Base-by-base conservation (phyloP, 2,888 invertebrate species). In the Scaptomyza polygonia region DNA sequence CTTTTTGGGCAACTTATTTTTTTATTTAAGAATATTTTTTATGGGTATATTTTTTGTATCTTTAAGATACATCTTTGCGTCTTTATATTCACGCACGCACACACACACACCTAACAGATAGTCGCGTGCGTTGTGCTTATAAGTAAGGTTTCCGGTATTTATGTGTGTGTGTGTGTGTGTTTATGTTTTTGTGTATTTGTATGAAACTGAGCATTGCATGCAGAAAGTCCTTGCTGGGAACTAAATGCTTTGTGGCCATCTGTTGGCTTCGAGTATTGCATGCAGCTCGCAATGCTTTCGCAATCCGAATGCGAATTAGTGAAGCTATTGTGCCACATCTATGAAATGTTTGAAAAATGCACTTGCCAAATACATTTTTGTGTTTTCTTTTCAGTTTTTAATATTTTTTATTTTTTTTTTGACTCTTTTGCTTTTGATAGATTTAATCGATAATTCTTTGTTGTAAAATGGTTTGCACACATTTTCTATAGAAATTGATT, bases 61-160 rank as follows among this genome's bases (percentile, higher is more conserved):
- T 61, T 77, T 61, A 72, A 73, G 61, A 61, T 61, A 61, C 53
- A 52, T 25, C 30, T 12, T 6, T 21, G n/a, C n/a, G n/a, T n/a
- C 18, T 16, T 34, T n/a, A 5, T 11, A 5, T 14, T 14, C 55
- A 48, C 53, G 27, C 36, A 39, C 16, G 30, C 27, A 45, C 27
- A 39, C 51, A 36, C 27, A 40, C 27, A 25, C 25, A 25, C 25
- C 36, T 59, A 71, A 79, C 42, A 59, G 48, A 86, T 80, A 72
- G 84, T 79, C 73, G 79, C 79, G 84, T 79, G 79, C 59, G 7
- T 25, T 44, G 47, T 52, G 54, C 57, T 63, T 79, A 86, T 84
- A 72, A 77, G 45, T 76, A 57, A 64, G 54, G 48, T 52, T 43
- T 32, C 9, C 25, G n/a, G 8, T 49, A 11, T 39, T n/a, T 67